Evolutionary conservation across 2,888 invertebrate species (phyloP).

Genomic region (Pantelozetes paolii): DNA sequence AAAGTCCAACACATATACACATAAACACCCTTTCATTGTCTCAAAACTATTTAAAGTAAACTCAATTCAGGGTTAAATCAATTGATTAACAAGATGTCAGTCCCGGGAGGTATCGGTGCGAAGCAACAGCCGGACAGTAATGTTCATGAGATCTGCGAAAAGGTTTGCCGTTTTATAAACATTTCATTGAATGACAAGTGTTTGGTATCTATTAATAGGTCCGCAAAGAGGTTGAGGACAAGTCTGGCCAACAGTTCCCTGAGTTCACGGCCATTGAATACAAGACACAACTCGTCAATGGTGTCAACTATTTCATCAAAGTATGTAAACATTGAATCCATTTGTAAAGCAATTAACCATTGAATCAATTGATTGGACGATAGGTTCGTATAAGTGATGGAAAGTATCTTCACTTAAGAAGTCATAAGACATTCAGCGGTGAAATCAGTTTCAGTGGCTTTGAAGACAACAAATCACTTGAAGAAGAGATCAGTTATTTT

Average conservation of each 20-base stretch:
- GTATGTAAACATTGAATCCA: constrained; percentile 35
- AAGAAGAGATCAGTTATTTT: constrained; percentile 46
- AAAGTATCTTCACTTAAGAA: constrained; percentile 45
- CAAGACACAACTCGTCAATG: constrained; percentile 48
- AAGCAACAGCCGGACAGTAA: too few relatives aligned
- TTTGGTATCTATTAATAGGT: constrained; percentile 41
- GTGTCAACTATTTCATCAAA: constrained; percentile 48
- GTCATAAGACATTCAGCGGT: constrained; percentile 46
- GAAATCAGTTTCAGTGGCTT: constrained; percentile 44
- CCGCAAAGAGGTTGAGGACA: constrained; percentile 44
- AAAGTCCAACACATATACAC: too few relatives aligned
- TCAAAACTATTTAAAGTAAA: too few relatives aligned
- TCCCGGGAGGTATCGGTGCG: too few relatives aligned
- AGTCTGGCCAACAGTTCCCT: constrained; percentile 43
- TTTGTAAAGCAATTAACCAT: constrained; percentile 3
- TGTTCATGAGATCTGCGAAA: background rate
- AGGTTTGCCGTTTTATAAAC: background rate
- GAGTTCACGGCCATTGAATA: constrained; percentile 45
- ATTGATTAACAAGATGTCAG: too few relatives aligned
- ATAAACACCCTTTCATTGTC: too few relatives aligned
- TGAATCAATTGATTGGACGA: constrained; percentile 13
- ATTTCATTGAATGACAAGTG: background rate
- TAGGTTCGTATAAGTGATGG: constrained; percentile 45
- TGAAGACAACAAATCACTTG: constrained; percentile 44
- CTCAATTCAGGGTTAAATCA: too few relatives aligned